Percentiles rank a stretch among this genome's conserved stretches.
These are phyloP conservation scores for Polyploca ridens DNA, from an alignment of 2,888 invertebrate genomes.

Conservation along the genomic window DNA sequence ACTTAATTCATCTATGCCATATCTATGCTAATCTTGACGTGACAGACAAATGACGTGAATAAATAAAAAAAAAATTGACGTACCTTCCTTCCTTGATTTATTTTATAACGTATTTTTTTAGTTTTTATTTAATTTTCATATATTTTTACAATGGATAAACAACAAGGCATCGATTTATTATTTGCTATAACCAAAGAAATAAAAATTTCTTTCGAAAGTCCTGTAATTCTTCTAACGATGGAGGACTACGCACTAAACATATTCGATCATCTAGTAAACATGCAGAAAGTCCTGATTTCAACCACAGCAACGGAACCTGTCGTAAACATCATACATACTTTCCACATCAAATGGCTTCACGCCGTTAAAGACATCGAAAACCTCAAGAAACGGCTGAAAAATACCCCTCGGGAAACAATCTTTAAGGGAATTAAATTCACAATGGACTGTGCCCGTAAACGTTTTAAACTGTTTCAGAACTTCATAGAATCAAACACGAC, in stretches of 20 bases:
- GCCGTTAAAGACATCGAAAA: slow-evolving; percentile 45
- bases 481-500: slow-evolving; percentile 30
- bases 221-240: slow-evolving; percentile 50
- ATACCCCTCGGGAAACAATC: slow-evolving; percentile 41
- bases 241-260: slow-evolving; percentile 45
- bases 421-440: slow-evolving; percentile 43
- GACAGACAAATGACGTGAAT: too few species aligned
- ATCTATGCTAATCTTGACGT: too few species aligned
- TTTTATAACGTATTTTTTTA: slow-evolving; percentile 24
- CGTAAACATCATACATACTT: slow-evolving; percentile 34
- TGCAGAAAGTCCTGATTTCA: slow-evolving; percentile 32
- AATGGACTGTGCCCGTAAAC: slow-evolving; percentile 33
- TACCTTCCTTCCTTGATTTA: background rate
- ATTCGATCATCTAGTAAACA: slow-evolving; percentile 31
- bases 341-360: slow-evolving; percentile 49
- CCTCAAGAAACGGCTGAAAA: slow-evolving; percentile 38
- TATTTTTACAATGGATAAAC: slow-evolving; percentile 36
- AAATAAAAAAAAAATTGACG: too few species aligned
- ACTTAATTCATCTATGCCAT: too few species aligned
- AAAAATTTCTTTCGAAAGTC: slow-evolving; percentile 46
- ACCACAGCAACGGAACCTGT: slow-evolving; percentile 24
- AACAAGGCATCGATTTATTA: slow-evolving; percentile 31
- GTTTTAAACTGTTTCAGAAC: slow-evolving; percentile 28
- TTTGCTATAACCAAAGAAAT: slow-evolving; percentile 46
- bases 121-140: slow-evolving; percentile 15